phyloP scores from a whole-genome alignment of 2,797 vertebrate species.

The Ammospiza maritima region DNA sequence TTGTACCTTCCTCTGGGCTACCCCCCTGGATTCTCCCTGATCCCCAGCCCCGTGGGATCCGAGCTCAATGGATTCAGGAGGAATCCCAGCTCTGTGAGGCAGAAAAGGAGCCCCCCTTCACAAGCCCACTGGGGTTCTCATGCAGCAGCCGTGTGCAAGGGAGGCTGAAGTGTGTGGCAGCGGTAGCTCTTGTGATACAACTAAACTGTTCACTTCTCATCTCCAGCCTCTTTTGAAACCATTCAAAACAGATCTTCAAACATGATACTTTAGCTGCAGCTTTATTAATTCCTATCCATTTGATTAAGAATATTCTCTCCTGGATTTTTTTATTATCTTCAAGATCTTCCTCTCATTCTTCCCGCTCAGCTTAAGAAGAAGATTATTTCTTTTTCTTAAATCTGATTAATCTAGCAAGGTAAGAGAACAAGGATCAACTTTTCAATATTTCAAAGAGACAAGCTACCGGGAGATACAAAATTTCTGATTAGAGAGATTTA shows the following conservation, averaged over 20 bases:
- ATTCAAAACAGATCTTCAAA: slow-evolving; percentile 55
- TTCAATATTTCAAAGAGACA: slow-evolving; percentile 41
- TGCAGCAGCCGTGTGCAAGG: background rate
- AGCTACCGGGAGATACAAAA: background rate
- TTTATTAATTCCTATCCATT: slow-evolving; percentile 49
- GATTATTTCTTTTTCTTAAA: slow-evolving; percentile 40
- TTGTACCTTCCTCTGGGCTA: too few relatives aligned
- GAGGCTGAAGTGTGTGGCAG: slow-evolving; percentile 45
- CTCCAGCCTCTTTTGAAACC: slow-evolving; percentile 45
- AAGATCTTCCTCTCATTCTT: slow-evolving; percentile 59
- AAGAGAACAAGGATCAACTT: slow-evolving; percentile 61
- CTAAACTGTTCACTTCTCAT: slow-evolving; percentile 47
- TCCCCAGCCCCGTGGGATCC: background rate
- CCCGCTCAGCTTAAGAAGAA: slow-evolving; percentile 37
- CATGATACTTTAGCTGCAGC: slow-evolving; percentile 16
- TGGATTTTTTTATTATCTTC: slow-evolving; percentile 59
- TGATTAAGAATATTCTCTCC: slow-evolving; percentile 60
- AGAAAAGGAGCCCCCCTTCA: background rate
- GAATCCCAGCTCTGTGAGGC: background rate
- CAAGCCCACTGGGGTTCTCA: background rate
- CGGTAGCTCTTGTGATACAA: slow-evolving; percentile 37
- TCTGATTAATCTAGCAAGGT: slow-evolving; percentile 56
- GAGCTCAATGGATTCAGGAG: background rate
- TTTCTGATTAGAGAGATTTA: slow-evolving; percentile 61
- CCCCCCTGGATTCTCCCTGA: background rate